Evolutionary conservation across 2,888 invertebrate species (phyloP), one percentile per base, ranked within the genome.

Genomic region (Zygothrica quintamaculata): DNA sequence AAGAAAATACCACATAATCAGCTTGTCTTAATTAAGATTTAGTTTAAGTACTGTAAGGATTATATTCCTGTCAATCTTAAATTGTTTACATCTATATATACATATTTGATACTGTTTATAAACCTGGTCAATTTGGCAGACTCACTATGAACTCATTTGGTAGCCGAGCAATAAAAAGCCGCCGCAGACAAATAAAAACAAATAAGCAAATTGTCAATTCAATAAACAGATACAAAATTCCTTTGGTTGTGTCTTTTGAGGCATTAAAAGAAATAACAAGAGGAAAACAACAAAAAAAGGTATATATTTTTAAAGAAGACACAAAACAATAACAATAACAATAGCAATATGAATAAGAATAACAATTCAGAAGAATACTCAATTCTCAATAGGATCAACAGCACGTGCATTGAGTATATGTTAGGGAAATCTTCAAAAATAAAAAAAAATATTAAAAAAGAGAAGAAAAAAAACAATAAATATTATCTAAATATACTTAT

Each of bases 341-440:
- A 40, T 50, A 25, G 31, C 50, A 50, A 43, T 44, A 57, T 53
- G 40, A 60, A 53, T 22, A 78, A 64, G 62, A 85, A 82, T 61
- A 84, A 64, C 65, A 72, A 62, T 65, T 74, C 52, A 33, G 29
- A 55, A 31, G 57, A 65, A 50, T 18, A 47, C 44, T 57, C 59
- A 46, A 62, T 50, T 40, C 58, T 60, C 58, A 71, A 71, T 55
- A 52, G 43, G 40, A 65, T 62, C 47, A 74, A 44, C 51, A 70
- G 59, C 79, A 82, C 80, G 86, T 75, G 84, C 36, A 75, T 60
- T 43, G 48, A 59, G 71, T 74, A 74, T 58, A 50, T 25, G 9
- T 3, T n/a, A n/a, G 16, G 12, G 2, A n/a, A 16, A 29, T 18
- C 18, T 2, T 22, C n/a, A n/a, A 16, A 3, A 43, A 29, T 9